Evolutionary conservation across 2,113 vertebrate genomes (phyloP).

Genomic region (human (Homo sapiens)): GRCh38 chrX:23854001-23854500

Average conservation of each 20-base stretch:
- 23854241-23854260: background rate
- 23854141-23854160: background rate
- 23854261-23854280: background rate
- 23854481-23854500: constrained; percentile 50
- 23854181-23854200: background rate
- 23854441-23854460: constrained; percentile 4
- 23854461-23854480: constrained; percentile 52
- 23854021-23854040: background rate
- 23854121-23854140: constrained; percentile 24
- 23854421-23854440: constrained; percentile 41
- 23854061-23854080: background rate
- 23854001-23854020: background rate
- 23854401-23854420: background rate
- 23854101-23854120: background rate
- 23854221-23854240: background rate
- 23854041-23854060: background rate
- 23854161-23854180: background rate
- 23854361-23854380: background rate
- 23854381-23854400: background rate
- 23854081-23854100: constrained; percentile 31
- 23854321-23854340: background rate
- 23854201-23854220: background rate
- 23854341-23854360: background rate
- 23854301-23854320: background rate
- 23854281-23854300: background rate